phyloP scores from a whole-genome alignment of 2,888 invertebrate genomes.

The Linhomoeus sp. region DNA sequence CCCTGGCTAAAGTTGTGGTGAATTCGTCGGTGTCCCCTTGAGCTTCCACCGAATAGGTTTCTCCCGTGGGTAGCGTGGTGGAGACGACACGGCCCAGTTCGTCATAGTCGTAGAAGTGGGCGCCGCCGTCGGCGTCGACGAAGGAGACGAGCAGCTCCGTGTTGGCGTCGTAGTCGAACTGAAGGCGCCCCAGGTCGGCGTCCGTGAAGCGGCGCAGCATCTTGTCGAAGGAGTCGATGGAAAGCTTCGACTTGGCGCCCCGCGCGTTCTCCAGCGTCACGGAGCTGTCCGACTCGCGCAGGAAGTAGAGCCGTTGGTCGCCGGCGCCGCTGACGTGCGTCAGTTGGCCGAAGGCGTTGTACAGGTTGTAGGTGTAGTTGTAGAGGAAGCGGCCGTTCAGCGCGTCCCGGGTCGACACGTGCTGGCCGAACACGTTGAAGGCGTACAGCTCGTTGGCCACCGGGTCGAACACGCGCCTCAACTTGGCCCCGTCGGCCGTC shows the following conservation, averaged over 20 bases:
- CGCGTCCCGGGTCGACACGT: slow-evolving; percentile 42
- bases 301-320: slow-evolving; percentile 47
- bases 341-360: slow-evolving; percentile 80
- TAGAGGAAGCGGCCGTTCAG: slow-evolving; percentile 69
- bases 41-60: slow-evolving; percentile 56
- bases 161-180: slow-evolving; percentile 8
- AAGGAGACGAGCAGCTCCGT: slow-evolving; percentile 38
- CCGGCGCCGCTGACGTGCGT: slow-evolving; percentile 82
- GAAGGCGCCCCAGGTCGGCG: neutral
- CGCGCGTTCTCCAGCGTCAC: slow-evolving; percentile 25
- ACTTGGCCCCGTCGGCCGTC: slow-evolving; percentile 43
- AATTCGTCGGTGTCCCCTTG: too few species aligned
- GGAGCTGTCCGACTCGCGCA: slow-evolving; percentile 2
- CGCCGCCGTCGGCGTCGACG: slow-evolving; percentile 48
- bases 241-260: slow-evolving; percentile 24
- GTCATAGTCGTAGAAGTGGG: slow-evolving; percentile 75
- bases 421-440: slow-evolving; percentile 59
- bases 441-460: slow-evolving; percentile 54
- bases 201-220: slow-evolving; percentile 11
- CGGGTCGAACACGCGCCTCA: slow-evolving; percentile 78
- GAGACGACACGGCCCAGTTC: slow-evolving; percentile 43
- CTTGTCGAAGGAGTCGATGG: slow-evolving; percentile 23
- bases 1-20: too few species aligned
- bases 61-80: neutral
- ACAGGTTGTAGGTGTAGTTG: slow-evolving; percentile 85